Conservation (phyloP, 2,797 vertebrate species). For the Trachops cirrhosus region DNA sequence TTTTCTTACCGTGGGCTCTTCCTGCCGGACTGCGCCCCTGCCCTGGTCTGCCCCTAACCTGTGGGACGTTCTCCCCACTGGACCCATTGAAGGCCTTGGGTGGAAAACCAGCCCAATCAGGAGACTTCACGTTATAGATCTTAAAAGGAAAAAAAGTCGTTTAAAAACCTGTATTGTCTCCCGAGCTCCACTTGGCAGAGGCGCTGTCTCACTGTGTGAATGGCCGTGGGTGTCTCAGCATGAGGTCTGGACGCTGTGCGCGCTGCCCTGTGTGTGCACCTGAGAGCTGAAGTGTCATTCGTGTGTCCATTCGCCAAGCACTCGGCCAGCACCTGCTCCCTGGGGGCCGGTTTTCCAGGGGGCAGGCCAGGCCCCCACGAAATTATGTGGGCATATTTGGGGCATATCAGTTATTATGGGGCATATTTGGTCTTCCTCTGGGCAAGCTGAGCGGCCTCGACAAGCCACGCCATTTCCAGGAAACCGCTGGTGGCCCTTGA, state of each 20-base stretch:
- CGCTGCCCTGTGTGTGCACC: background rate
- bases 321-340: background rate
- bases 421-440: background rate
- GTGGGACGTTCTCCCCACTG: background rate
- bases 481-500: background rate
- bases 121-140: background rate
- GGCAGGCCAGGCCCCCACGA: background rate
- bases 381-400: too few species aligned
- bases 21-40: constrained; percentile 74
- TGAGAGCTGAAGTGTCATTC: too few species aligned
- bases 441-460: background rate
- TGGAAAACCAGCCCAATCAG: background rate
- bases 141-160: background rate
- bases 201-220: background rate
- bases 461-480: background rate
- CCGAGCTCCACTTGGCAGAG: background rate
- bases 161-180: fast-evolving
- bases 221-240: background rate
- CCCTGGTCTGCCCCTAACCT: constrained; percentile 61
- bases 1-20: constrained; percentile 61
- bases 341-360: background rate
- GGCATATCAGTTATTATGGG: background rate
- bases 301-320: background rate
- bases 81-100: background rate
- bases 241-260: background rate